Base-by-base conservation (phyloP, 1,140 invertebrate genomes). In the Propsilocerus akamusi region DNA sequence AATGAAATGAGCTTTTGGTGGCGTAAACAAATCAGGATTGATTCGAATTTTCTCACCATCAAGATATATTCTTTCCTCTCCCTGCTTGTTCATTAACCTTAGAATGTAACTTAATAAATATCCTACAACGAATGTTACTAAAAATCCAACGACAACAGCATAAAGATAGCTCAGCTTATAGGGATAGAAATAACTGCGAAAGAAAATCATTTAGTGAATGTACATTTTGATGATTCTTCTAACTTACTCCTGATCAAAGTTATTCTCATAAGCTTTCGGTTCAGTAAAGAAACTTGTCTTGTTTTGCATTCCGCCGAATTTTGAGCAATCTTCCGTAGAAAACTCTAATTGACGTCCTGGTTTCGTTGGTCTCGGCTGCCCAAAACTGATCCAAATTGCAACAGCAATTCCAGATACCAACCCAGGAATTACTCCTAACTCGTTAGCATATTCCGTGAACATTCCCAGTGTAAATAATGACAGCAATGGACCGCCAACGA, bases 111-210 rank as follows among this genome's bases (percentile, higher is more conserved):
- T 80, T 2, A 77, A 58, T 1, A 81, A n/a, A 28, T 75, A 64
- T 14, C 83, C 83, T 47, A 84, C 54, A 0, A 81, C 24, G 3
- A 85, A 57, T 2, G 84, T 77, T 0, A 78, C 58, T 0, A 73
- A 4, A 52, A 83, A 77, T 49, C 82, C 86, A 46, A 86, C 65
- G 0, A 80, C 73, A 5, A 78, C 72, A 60, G 83, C 84, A 82
- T 89, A 95, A 72, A 92, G 76, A 59, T 94, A 95, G 0, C 89
- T 93, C 12, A 95, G 69, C 51, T 78, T 70, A 58, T 87, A 85
- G 11, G 83, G 58, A 59, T 77, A 80, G 58, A 79, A 74, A 56
- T 79, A 80, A 23, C 75, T 61, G 11, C 17, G 22, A 41, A 41
- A 20, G 11, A 17, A 49, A 52, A 47, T 50, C 50, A 37, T 41